Evolutionary conservation across 2,797 vertebrate species (phyloP), one percentile per base, ranked within the genome.

Genomic region (Poecile montanus): DNA sequence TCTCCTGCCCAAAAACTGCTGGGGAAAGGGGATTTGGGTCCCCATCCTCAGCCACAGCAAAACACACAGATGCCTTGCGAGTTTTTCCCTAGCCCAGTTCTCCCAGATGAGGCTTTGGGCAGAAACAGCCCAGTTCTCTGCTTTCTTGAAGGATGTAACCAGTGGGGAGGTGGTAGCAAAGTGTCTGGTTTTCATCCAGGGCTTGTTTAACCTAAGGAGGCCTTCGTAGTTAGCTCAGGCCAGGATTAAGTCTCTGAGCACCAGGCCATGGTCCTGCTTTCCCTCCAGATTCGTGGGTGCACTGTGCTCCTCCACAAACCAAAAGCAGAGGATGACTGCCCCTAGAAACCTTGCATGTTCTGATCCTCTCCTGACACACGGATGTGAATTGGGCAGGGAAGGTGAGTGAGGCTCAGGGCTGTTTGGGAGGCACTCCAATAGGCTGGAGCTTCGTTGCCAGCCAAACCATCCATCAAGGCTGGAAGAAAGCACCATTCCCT

Each of bases 211-310:
- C 51, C 34, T 32, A 48, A 79, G 23, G 74, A 82, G 29, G 26
- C 40, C 47, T 66, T 16, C 4, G 8, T 2, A 60, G 48, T 19
- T 45, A 79, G 63, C 48, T 62, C 56, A 89, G 71, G 30, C 30
- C 40, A 58, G 60, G 84, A 66, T 91, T 87, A 94, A 76, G 9
- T 36, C 74, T 78, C 80, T 91, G 78, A 82, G 51, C 45, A 73
- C 12, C 51, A 73, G 66, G 19, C 45, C 91, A 47, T 1, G 7
- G 44, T 81, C 51, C 77, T 96, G 51, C 51, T 79, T 92, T 85
- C 48, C 56, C 36, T 76, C 48, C 60, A 60, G 29, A 51, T 34
- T 40, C 9, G 51, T 3, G 21, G 44, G 36, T 51, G 19, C 1
- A 0, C 17, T 20, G 36, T 25, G n/a, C 13, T 68, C 30, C 21